Evolutionary conservation across 1,140 invertebrate genomes (phyloP).

Genomic region (Philopotamus ludificatus): DNA sequence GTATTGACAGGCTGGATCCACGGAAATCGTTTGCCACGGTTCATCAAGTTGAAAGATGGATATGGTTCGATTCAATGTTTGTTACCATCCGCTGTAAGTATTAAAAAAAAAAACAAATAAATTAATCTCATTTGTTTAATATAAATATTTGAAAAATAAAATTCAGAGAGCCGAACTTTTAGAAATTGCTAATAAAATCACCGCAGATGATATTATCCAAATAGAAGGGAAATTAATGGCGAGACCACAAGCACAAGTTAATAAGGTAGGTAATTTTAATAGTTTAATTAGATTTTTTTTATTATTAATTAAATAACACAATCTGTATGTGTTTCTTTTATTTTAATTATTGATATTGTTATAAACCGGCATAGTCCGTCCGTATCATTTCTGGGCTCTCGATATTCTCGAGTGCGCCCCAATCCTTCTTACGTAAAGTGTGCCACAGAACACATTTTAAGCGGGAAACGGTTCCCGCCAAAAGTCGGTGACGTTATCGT

Average conservation of each 20-base stretch:
- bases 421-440: too few relatives aligned
- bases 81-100: slow-evolving; percentile 58
- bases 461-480: too few relatives aligned
- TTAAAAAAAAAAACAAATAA: too few relatives aligned
- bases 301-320: not conserved
- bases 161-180: slow-evolving; percentile 30
- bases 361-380: too few relatives aligned
- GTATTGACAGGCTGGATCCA: slow-evolving; percentile 76
- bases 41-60: slow-evolving; percentile 70
- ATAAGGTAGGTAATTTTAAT: slow-evolving; percentile 19
- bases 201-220: slow-evolving; percentile 45
- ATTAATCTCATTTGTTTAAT: too few relatives aligned
- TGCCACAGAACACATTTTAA: too few relatives aligned
- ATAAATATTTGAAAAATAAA: too few relatives aligned
- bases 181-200: slow-evolving; percentile 7
- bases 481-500: too few relatives aligned
- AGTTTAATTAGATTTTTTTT: not conserved
- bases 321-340: too few relatives aligned
- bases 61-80: slow-evolving; percentile 74
- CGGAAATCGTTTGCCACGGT: slow-evolving; percentile 60
- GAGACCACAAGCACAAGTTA: slow-evolving; percentile 42
- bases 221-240: slow-evolving; percentile 47
- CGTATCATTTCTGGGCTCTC: too few relatives aligned
- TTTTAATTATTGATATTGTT: too few relatives aligned
- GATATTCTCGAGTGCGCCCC: too few relatives aligned